A percentile compares a stretch with the other conserved stretches of the same genome.
Conservation (phyloP, 2,888 invertebrate genomes). For the Apantesis nais region DNA sequence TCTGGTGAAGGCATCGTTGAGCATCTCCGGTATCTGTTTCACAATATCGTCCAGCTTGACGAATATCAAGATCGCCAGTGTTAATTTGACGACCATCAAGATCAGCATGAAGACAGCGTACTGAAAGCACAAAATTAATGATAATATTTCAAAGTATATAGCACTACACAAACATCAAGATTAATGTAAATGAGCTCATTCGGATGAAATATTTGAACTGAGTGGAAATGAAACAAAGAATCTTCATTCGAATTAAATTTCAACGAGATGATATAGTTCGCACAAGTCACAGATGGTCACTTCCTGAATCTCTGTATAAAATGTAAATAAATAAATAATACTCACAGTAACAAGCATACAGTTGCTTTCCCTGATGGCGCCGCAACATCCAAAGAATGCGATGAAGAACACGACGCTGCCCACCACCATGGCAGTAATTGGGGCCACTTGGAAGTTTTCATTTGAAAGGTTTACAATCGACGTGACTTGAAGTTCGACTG, state of each 20-base stretch:
- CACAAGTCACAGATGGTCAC: no score
- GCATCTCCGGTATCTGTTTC: slow-evolving; percentile 76
- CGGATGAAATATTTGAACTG: no score
- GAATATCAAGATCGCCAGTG: slow-evolving; percentile 88
- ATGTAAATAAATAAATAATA: slow-evolving; percentile 32
- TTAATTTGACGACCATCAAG: slow-evolving; percentile 89
- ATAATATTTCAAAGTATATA: neutral
- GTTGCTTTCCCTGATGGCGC: slow-evolving; percentile 93
- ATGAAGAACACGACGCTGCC: slow-evolving; percentile 91
- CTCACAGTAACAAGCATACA: slow-evolving; percentile 93
- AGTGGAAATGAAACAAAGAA: no score
- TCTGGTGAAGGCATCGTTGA: slow-evolving; percentile 74
- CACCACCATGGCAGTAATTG: slow-evolving; percentile 87
- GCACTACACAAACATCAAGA: neutral
- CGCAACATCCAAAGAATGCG: slow-evolving; percentile 95
- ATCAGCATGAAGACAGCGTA: slow-evolving; percentile 89
- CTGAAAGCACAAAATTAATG: slow-evolving; percentile 73
- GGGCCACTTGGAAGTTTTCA: slow-evolving; percentile 78
- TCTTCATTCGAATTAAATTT: no score
- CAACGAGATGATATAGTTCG: neutral
- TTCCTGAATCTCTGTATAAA: neutral
- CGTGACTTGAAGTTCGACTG: slow-evolving; percentile 84
- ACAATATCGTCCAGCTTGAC: slow-evolving; percentile 84
- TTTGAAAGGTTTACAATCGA: slow-evolving; percentile 70
- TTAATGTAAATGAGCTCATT: no score